phyloP scores from a whole-genome alignment of 2,797 vertebrate species.

The Microcaecilia unicolor region DNA sequence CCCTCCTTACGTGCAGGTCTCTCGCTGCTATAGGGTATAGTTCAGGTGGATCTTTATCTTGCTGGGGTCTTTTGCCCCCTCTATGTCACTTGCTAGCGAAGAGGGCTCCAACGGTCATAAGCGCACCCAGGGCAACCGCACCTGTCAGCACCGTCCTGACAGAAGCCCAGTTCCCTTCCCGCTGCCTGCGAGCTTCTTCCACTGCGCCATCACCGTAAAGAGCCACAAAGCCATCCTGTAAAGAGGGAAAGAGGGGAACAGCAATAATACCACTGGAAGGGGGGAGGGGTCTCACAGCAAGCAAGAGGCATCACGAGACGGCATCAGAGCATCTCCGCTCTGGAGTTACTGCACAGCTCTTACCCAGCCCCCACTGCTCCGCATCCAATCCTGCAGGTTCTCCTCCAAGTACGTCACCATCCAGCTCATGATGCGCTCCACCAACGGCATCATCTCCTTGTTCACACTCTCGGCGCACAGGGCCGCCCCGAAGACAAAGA shows the following conservation, averaged over 20 bases:
- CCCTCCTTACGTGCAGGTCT: constrained; percentile 12
- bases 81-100: constrained; percentile 46
- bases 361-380: constrained; percentile 48
- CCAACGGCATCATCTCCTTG: constrained; percentile 46
- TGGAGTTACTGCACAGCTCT: too few species aligned
- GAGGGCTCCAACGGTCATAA: constrained; percentile 48
- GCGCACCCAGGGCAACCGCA: constrained; percentile 46
- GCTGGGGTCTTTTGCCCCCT: too few species aligned
- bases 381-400: constrained; percentile 42
- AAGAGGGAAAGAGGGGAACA: constrained; percentile 33
- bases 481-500: constrained; percentile 48
- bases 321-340: too few species aligned
- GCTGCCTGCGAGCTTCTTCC: constrained; percentile 45
- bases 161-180: constrained; percentile 50
- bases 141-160: constrained; percentile 46
- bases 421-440: constrained; percentile 45
- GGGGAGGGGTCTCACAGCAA: neutral
- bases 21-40: too few species aligned
- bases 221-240: constrained; percentile 44
- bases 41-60: too few species aligned
- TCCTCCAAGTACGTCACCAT: constrained; percentile 47
- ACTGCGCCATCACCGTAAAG: constrained; percentile 50
- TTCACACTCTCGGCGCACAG: constrained; percentile 45
- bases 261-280: constrained; percentile 3
- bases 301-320: neutral